Conservation (phyloP, 2,113 vertebrate species). For the Triplophysa rosa region DNA sequence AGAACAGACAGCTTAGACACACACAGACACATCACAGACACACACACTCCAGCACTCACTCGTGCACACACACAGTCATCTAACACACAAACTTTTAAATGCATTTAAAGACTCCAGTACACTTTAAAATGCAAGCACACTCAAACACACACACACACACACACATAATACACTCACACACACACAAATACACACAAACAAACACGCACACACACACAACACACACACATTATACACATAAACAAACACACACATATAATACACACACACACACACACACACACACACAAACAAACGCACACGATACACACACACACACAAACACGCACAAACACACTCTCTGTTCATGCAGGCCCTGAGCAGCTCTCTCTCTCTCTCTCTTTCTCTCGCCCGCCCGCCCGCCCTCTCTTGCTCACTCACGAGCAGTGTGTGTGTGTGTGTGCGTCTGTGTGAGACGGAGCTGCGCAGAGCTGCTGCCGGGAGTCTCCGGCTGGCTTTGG, state of each 20-base stretch:
- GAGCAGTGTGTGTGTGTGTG: background rate
- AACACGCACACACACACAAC: background rate
- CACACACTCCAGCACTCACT: no score
- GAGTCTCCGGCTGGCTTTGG: conserved; percentile 34
- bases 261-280: background rate
- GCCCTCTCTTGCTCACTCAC: background rate
- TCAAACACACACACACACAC: no score
- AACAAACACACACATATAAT: background rate
- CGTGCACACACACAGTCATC: no score
- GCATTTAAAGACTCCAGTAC: no score
- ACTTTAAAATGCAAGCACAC: no score
- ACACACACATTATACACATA: background rate
- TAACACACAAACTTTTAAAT: no score
- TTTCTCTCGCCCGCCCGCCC: background rate
- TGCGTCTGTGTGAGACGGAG: background rate
- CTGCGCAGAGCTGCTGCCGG: conserved; percentile 14
- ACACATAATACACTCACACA: background rate
- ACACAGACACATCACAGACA: no score
- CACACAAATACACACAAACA: background rate
- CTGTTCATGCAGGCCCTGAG: conserved; percentile 20
- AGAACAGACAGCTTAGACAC: no score
- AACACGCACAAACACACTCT: conserved; percentile 24
- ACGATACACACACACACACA: background rate
- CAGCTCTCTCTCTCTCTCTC: conserved; percentile 15
- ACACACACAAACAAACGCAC: background rate